phyloP scores from a whole-genome alignment of 2,113 vertebrate genomes.

The Campylomormyrus tamandua region DNA sequence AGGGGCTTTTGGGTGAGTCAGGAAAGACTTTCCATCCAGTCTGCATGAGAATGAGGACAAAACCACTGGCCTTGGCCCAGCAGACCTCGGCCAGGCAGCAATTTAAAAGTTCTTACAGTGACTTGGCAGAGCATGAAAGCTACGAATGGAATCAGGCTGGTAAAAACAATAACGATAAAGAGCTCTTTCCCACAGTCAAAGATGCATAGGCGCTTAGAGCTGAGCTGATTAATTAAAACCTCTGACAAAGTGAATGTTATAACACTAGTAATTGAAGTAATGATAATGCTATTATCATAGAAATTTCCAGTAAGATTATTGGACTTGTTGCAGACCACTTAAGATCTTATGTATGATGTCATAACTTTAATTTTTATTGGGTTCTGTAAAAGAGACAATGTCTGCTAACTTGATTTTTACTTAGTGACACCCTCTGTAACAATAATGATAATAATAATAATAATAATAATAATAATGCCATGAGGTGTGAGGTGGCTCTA shows the following conservation, averaged over 20 bases:
- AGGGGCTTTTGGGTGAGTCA: slow-evolving; percentile 28
- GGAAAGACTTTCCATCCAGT: slow-evolving; percentile 43
- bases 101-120: slow-evolving; percentile 30
- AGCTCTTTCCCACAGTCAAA: neutral
- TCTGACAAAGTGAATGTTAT: neutral
- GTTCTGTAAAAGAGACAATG: neutral
- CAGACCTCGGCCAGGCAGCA: slow-evolving; percentile 34
- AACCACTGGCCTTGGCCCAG: slow-evolving; percentile 18
- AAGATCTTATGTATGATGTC: neutral
- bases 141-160: neutral
- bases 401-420: neutral
- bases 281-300: neutral
- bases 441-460: neutral
- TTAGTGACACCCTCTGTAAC: neutral
- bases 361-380: neutral
- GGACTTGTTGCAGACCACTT: neutral
- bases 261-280: neutral
- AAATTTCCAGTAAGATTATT: neutral
- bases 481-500: neutral
- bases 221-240: neutral
- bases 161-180: neutral
- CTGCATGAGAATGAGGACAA: slow-evolving; percentile 32
- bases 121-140: slow-evolving; percentile 51
- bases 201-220: neutral
- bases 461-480: neutral